Percentiles rank a stretch among this genome's conserved stretches.
Conservation (phyloP, 1,140 invertebrate species). For the Luehdorfia chinensis region DNA sequence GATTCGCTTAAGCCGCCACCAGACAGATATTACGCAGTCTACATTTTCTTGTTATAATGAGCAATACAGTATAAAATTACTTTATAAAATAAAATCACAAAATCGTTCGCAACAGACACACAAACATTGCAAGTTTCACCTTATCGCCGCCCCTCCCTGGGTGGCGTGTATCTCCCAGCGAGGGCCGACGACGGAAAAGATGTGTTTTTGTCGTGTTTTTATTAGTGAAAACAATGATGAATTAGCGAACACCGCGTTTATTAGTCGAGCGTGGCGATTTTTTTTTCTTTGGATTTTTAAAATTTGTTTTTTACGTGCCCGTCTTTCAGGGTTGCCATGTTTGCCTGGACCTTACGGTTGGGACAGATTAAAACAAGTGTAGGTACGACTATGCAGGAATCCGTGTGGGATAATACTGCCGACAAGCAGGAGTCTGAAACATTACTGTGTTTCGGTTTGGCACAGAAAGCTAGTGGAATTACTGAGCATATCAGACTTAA, state of each 20-base stretch:
- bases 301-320: not conserved
- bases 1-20: too few relatives aligned
- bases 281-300: conserved; percentile 22
- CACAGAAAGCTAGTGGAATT: too few relatives aligned
- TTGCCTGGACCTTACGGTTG: not conserved
- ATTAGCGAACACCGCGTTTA: conserved; percentile 66
- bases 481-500: too few relatives aligned
- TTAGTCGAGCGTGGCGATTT: conserved; percentile 52
- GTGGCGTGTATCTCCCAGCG: not conserved
- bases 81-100: too few relatives aligned
- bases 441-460: too few relatives aligned
- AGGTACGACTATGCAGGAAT: too few relatives aligned
- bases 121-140: conserved; percentile 13
- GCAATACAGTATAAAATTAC: too few relatives aligned
- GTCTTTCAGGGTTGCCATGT: conserved; percentile 1
- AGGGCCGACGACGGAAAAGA: conserved; percentile 23
- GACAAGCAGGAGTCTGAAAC: too few relatives aligned
- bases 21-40: too few relatives aligned
- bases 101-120: not conserved
- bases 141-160: conserved; percentile 16
- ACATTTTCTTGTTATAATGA: too few relatives aligned
- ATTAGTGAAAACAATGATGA: conserved; percentile 73
- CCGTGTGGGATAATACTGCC: too few relatives aligned
- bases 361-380: too few relatives aligned
- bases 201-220: conserved; percentile 72